Conservation (phyloP, 35 echinoderm and acorn worm species). For the Heliocidaris tuberculata region DNA sequence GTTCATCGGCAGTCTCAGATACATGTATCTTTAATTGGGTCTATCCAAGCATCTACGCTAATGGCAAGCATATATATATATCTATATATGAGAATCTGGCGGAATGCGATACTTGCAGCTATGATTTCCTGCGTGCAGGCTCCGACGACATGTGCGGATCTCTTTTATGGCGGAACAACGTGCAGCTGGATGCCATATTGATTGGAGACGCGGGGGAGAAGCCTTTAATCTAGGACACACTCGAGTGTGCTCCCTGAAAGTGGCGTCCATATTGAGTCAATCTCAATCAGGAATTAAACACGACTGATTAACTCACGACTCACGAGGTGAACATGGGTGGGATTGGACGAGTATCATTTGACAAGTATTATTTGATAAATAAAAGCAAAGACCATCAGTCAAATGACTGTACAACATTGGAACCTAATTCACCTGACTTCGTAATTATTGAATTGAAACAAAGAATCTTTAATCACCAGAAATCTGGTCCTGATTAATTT, state of each 20-base stretch:
- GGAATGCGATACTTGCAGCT: background rate
- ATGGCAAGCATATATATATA: background rate
- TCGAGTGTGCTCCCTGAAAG: background rate
- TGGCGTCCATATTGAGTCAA: background rate
- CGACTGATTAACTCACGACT: background rate
- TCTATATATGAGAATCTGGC: background rate
- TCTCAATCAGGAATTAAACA: background rate
- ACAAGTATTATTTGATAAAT: background rate
- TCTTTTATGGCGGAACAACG: background rate
- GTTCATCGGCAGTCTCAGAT: background rate
- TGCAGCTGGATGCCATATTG: background rate
- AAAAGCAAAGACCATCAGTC: background rate
- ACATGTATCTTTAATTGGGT: conserved; percentile 6
- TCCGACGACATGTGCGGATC: background rate
- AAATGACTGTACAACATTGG: background rate
- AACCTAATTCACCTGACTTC: too few species aligned
- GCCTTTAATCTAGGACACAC: background rate
- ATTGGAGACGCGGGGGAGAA: background rate
- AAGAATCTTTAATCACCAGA: too few species aligned
- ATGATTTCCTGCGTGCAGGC: background rate
- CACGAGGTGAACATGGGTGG: background rate
- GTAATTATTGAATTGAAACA: too few species aligned
- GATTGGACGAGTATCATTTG: background rate
- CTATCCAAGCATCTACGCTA: background rate
- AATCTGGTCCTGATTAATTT: too few species aligned